These are phyloP conservation scores for Aurelia aurita DNA, from an alignment of 30 jellyfish, hydroid and myxozoan species.

Conservation along the genomic window DNA sequence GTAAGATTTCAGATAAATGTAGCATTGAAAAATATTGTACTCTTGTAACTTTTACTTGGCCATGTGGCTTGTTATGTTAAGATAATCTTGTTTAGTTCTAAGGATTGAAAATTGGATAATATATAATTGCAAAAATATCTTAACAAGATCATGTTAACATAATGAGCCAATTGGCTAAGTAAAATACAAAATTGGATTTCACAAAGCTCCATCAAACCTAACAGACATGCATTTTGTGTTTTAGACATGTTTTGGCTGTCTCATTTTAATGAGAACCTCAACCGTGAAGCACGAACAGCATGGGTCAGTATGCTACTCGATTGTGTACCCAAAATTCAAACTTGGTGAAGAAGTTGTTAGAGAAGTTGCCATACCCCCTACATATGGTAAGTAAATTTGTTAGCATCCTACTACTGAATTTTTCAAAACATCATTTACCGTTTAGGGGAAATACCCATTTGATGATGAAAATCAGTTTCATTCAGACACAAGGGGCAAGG, in stretches of 20 bases:
- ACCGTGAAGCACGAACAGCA: too few relatives aligned
- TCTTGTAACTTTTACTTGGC: background rate
- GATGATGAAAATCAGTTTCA: too few relatives aligned
- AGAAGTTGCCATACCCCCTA: constrained; percentile 36
- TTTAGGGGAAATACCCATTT: too few relatives aligned
- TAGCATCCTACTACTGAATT: background rate
- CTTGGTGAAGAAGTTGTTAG: too few relatives aligned
- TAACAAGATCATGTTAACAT: constrained; percentile 9
- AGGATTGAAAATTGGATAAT: background rate
- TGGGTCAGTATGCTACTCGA: too few relatives aligned
- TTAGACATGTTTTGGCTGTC: too few relatives aligned
- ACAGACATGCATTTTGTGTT: background rate
- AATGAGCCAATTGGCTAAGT: constrained; percentile 4
- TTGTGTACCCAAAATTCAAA: too few relatives aligned
- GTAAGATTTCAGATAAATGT: constrained; percentile 9
- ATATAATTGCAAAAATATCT: background rate
- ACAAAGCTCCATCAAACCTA: background rate
- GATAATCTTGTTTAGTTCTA: constrained; percentile 23
- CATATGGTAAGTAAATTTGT: constrained; percentile 16
- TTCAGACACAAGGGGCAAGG: too few relatives aligned
- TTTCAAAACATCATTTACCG: background rate
- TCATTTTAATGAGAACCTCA: too few relatives aligned
- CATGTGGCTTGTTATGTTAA: constrained; percentile 6
- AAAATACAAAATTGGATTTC: background rate
- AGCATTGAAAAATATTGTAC: background rate